Evolutionary conservation across 2,888 invertebrate genomes (phyloP).

Genomic region (Thalpophila matura): DNA sequence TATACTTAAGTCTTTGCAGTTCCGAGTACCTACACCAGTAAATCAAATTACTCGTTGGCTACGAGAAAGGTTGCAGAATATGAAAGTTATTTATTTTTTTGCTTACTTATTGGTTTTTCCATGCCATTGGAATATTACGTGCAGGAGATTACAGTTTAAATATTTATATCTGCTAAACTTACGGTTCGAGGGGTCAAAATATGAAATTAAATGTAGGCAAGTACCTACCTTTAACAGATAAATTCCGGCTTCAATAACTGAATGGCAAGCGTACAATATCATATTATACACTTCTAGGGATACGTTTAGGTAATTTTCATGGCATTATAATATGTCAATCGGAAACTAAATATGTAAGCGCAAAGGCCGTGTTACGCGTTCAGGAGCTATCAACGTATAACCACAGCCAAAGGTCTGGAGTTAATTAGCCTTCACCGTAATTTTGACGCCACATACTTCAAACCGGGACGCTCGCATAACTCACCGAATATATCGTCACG

Average conservation of each 20-base stretch:
- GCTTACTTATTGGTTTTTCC: constrained; percentile 26
- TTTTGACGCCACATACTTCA: constrained; percentile 54
- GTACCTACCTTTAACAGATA: not conserved
- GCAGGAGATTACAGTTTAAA: constrained; percentile 50
- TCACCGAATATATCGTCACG: constrained; percentile 34
- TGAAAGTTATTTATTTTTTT: constrained; percentile 45
- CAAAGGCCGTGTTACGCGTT: constrained; percentile 46
- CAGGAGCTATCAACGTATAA: constrained; percentile 50
- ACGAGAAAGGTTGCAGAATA: constrained; percentile 42
- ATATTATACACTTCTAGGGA: constrained; percentile 9
- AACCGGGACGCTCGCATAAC: constrained; percentile 29
- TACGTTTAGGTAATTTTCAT: constrained; percentile 47
- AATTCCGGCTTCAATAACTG: constrained; percentile 19
- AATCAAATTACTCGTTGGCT: constrained; percentile 39
- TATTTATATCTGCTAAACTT: constrained; percentile 35
- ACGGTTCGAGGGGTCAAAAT: constrained; percentile 20
- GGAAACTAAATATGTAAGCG: constrained; percentile 50
- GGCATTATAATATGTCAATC: constrained; percentile 53
- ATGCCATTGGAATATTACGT: constrained; percentile 49
- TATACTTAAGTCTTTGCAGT: constrained; percentile 15
- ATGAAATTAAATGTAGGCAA: constrained; percentile 9
- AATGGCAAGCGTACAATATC: not conserved
- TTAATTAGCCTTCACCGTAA: constrained; percentile 60
- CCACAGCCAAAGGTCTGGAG: constrained; percentile 53
- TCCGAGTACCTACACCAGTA: constrained; percentile 17